Conservation (phyloP, 2,113 vertebrate genomes). For the Microcebus lehilahytsara region DNA sequence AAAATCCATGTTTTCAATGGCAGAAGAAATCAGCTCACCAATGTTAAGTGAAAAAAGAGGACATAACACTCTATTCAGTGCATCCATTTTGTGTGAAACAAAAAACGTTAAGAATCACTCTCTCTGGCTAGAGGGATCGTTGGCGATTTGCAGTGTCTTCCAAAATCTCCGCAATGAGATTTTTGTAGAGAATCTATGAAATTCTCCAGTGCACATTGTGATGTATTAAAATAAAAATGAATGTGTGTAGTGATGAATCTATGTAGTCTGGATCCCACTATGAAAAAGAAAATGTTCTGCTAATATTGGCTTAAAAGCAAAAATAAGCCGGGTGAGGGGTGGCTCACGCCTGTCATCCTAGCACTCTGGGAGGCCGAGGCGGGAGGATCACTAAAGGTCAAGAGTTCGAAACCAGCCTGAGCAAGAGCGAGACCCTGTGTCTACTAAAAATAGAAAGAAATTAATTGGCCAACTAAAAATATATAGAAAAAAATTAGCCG, state of each 20-base stretch:
- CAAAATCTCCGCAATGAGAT: background rate
- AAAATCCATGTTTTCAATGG: background rate
- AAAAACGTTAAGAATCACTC: background rate
- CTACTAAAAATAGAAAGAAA: too few species aligned
- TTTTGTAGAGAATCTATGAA: background rate
- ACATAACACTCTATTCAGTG: too few species aligned
- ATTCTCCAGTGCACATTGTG: background rate
- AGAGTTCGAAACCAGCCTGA: background rate
- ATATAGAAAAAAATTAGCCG: too few species aligned
- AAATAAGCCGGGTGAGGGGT: background rate
- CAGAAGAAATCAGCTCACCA: background rate
- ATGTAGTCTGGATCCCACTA: background rate
- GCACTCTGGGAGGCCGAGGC: too few species aligned
- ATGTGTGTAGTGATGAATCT: background rate
- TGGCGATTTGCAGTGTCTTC: background rate
- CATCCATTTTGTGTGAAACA: background rate
- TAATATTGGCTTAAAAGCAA: background rate
- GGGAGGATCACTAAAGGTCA: too few species aligned
- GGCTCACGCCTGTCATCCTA: too few species aligned
- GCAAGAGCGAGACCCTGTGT: too few species aligned
- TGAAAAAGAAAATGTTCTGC: background rate
- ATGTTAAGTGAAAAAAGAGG: too few species aligned
- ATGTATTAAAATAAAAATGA: background rate
- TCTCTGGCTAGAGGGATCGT: accelerated
- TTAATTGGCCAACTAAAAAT: too few species aligned